Evolutionary conservation across 2,797 vertebrate genomes (phyloP).

Genomic region (Decapterus maruadsi): DNA sequence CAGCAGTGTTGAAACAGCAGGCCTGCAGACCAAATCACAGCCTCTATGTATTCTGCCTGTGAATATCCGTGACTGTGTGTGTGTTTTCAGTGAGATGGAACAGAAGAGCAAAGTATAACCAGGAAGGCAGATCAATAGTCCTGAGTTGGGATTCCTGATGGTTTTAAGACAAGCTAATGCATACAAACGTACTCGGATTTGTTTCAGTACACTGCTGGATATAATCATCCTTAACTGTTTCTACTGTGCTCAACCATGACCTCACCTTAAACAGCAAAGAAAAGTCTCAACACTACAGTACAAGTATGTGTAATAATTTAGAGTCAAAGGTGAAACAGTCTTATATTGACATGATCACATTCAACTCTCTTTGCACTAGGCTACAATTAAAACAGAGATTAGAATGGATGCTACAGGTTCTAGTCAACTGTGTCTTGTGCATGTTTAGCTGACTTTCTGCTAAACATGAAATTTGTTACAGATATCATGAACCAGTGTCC

Average conservation of each 20-base stretch:
- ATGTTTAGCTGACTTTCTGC: too few species aligned
- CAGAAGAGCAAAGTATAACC: background rate
- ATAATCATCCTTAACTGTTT: background rate
- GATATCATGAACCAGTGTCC: too few species aligned
- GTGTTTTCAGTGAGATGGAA: background rate
- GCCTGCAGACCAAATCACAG: background rate
- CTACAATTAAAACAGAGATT: background rate
- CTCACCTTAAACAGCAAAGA: background rate
- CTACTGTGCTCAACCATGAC: background rate
- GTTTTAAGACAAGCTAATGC: background rate
- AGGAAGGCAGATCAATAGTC: constrained; percentile 8
- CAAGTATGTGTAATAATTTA: background rate
- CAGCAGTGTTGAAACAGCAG: background rate
- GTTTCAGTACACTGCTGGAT: background rate
- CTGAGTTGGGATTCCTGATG: constrained; percentile 1
- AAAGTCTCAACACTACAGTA: background rate
- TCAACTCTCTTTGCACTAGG: background rate
- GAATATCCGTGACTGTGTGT: background rate
- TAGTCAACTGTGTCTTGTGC: too few species aligned
- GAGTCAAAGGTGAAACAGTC: background rate
- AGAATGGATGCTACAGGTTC: too few species aligned
- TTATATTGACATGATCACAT: too few species aligned
- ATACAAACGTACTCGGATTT: background rate
- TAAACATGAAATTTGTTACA: too few species aligned
- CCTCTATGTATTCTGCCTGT: background rate